Evolutionary conservation across 2,113 vertebrate genomes (phyloP), one percentile per base, ranked within the genome.

Genomic region (Hemichromis elongatus): DNA sequence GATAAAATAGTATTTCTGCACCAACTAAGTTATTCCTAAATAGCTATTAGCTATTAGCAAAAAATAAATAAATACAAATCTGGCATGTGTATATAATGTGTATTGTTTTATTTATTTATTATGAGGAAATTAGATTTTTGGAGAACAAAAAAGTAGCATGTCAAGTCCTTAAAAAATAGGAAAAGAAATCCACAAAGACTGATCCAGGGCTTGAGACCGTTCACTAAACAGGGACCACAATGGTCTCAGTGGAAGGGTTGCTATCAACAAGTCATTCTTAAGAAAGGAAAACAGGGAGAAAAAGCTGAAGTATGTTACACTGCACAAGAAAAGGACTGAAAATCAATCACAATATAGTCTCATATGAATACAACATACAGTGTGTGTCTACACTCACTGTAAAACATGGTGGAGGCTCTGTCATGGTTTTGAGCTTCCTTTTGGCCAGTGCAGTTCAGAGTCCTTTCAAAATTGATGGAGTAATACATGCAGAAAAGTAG

Each of bases 401-500:
- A 33, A 19, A 33, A 61, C 57, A 33, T 33, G 28, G 3, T 59
- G 18, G 28, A 33, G 16, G 16, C 5, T 33, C 59, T 35, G 59
- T 63, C 6, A 2, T n/a, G 2, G 30, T n/a, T 63, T 63, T 11
- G 30, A 30, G 59, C 59, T 63, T 35, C 6, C 12, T 63, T 63
- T 0, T 12, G 13, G 5, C 40, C 40, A 13, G 40, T 42, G 59
- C 30, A n/a, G 0, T 63, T 63, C 18, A 7, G 30, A 7, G 18
- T 37, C 30, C 33, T 63, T 35, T 63, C 33, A 63, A 63, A 37
- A 37, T 63, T 37, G 19, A 63, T 63, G 33, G 59, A 63, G 4
- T 37, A 35, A 63, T 37, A 37, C 35, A 63, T 37, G 30, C 18
- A 37, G 59, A 63, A 63, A 63, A n/a, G 59, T n/a, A 63, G 30